These are phyloP conservation scores for Callorhinus ursinus DNA, from an alignment of 2,113 vertebrate genomes.

Conservation along the genomic window DNA sequence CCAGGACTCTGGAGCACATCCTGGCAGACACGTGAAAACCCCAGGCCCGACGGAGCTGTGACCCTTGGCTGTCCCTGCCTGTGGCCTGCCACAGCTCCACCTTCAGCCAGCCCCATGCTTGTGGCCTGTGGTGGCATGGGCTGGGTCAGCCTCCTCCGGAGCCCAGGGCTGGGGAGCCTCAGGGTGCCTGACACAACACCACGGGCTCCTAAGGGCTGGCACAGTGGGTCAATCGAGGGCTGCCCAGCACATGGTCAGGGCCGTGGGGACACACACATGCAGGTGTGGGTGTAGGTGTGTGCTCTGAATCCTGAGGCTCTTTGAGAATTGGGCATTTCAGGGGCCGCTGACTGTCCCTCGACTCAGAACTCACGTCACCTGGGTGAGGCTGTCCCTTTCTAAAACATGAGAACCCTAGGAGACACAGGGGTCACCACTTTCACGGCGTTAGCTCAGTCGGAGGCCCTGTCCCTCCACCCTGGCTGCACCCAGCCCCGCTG, in stretches of 20 bases:
- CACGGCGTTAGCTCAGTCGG: no score
- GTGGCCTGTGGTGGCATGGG: background rate
- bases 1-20: fast-evolving
- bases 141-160: fast-evolving
- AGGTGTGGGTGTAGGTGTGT: background rate
- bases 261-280: fast-evolving
- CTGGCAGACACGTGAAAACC: background rate
- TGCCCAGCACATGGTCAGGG: background rate
- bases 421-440: background rate
- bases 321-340: fast-evolving
- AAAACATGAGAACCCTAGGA: background rate
- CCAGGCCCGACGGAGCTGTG: background rate
- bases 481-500: no score
- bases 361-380: background rate
- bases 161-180: background rate
- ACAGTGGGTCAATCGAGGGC: background rate
- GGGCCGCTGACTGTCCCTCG: background rate
- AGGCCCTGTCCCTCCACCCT: fast-evolving
- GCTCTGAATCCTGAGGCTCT: background rate
- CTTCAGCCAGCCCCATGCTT: background rate
- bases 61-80: background rate
- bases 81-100: background rate
- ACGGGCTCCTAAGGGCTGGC: no score
- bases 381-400: background rate
- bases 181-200: background rate